A percentile compares a stretch with the other conserved stretches of the same genome.
Conservation (phyloP, 2,113 vertebrate genomes). For the Vimba vimba region DNA sequence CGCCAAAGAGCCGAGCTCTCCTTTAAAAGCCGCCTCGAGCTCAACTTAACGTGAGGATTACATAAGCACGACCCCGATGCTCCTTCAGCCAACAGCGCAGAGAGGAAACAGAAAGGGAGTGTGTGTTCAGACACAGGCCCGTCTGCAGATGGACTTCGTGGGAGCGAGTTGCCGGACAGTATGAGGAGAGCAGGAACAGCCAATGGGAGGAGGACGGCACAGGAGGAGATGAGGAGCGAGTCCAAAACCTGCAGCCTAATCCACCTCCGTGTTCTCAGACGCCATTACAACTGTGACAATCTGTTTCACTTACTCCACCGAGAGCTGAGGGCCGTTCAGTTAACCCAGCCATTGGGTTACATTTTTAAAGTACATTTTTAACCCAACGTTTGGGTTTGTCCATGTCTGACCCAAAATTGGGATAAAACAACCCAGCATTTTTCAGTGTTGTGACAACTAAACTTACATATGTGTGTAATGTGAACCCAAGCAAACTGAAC, state of each 20-base stretch:
- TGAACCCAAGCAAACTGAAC: too few relatives aligned
- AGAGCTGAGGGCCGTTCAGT: conserved; percentile 58
- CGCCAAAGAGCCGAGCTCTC: background rate
- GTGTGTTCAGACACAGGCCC: conserved; percentile 67
- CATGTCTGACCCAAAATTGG: too few relatives aligned
- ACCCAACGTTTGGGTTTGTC: too few relatives aligned
- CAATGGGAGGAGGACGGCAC: conserved; percentile 72
- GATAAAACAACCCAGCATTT: too few relatives aligned
- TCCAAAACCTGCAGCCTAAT: conserved; percentile 71
- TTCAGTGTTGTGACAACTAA: too few relatives aligned
- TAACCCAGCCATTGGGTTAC: too few relatives aligned
- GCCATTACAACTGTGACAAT: conserved; percentile 67
- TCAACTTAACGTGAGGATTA: conserved; percentile 18
- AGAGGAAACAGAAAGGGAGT: conserved; percentile 56
- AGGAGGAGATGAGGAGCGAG: conserved; percentile 67
- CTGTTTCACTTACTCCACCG: conserved; percentile 44
- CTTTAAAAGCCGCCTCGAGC: conserved; percentile 11
- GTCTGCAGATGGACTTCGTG: conserved; percentile 79
- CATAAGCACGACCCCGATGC: conserved; percentile 32
- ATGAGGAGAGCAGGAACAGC: conserved; percentile 75
- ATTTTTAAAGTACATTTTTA: too few relatives aligned
- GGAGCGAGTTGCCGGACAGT: conserved; percentile 74
- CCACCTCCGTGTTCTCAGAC: conserved; percentile 62
- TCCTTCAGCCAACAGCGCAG: conserved; percentile 61
- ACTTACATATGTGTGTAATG: too few relatives aligned